Evolutionary conservation across 2,113 vertebrate genomes (phyloP).

Genomic region (Apistogramma diplotaenia): DNA sequence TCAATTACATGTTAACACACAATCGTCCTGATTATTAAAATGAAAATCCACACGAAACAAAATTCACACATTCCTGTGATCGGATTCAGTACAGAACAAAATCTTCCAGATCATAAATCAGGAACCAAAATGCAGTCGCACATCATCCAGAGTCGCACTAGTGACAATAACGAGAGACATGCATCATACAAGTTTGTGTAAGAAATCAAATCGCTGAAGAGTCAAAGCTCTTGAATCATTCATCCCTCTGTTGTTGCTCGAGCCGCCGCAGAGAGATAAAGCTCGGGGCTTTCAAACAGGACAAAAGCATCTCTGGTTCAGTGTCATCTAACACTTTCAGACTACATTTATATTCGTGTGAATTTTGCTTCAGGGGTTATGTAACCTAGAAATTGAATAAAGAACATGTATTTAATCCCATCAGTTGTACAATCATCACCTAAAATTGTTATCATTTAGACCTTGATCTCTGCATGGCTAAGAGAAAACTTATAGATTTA

Average conservation of each 20-base stretch:
- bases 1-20: slow-evolving; percentile 12
- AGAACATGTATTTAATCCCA: neutral
- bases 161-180: neutral
- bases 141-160: neutral
- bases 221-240: neutral
- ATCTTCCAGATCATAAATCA: neutral
- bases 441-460: slow-evolving; percentile 35
- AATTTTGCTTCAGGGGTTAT: slow-evolving; percentile 1
- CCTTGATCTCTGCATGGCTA: slow-evolving; percentile 41
- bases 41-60: slow-evolving; percentile 3
- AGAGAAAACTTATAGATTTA: slow-evolving; percentile 27
- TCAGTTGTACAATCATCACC: slow-evolving; percentile 16
- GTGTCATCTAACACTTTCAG: neutral
- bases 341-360: neutral
- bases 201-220: neutral
- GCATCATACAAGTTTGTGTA: neutral
- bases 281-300: neutral
- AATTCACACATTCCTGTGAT: slow-evolving; percentile 14
- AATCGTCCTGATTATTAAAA: neutral
- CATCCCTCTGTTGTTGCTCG: neutral
- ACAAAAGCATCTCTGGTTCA: neutral
- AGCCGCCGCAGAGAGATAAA: neutral
- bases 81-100: neutral
- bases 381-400: neutral
- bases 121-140: neutral